Evolutionary conservation across 23 tunicate genomes (phyloP), one percentile per base, ranked within the genome.

Genomic region (Diplosoma virens): DNA sequence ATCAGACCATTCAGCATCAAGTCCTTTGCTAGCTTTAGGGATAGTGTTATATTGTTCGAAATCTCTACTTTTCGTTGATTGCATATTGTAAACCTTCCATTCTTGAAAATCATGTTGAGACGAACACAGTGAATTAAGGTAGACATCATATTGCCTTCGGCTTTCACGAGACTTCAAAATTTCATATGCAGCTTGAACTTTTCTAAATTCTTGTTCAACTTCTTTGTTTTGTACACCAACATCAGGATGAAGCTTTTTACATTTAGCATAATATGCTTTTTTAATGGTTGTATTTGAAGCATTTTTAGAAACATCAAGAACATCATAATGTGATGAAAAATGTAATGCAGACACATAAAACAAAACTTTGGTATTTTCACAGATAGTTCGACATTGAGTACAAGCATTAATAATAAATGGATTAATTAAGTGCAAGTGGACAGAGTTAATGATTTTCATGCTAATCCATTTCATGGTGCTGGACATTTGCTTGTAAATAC

Each of bases 1-100:
- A 67, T 67, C 74, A 67, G 74, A 67, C 74, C 74, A 67, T 35
- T 37, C 36, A 7, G 74, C 74, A 35, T 67, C 74, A 67, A 67
- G 27, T 3, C 74, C 74, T 11, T 22, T 5, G 25, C 52, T 37
- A 9, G 74, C 3, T 18, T 22, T 18, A 2, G 50, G 74, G 3
- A 7, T 26, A 11, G 74, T 67, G 5, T 36, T 22, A 21, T 67
- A 67, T 22, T 36, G n/a, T 34, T 7, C 9, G 36, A 34, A 67
- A 52, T 67, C 74, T 34, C 52, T 18, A 34, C 36, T 27, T 16
- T 21, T 28, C 20, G 5, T 26, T 16, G 25, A 18, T 67, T 36
- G 5, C 6, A n/a, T n/a, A n/a, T 67, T 34, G 26, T 67, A 36
- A 9, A 52, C 5, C 27, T 37, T 67, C 74, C 74, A 67, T 36